Evolutionary conservation across 2,888 invertebrate genomes (phyloP).

Genomic region (Eupithecia insigniata): DNA sequence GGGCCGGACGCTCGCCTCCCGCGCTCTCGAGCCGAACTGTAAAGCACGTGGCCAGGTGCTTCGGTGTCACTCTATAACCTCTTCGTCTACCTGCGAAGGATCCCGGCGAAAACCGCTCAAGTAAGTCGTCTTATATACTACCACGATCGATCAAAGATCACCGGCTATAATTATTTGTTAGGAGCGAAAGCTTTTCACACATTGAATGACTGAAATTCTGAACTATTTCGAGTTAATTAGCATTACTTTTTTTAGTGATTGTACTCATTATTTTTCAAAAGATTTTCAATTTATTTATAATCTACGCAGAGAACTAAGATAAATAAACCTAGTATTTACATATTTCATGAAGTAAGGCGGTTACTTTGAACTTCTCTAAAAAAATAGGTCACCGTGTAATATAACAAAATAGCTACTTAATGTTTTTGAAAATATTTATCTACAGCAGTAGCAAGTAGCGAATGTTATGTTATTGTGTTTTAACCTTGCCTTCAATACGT

Average conservation of each 20-base stretch:
- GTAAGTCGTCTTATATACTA: slow-evolving; percentile 28
- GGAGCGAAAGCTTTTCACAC: slow-evolving; percentile 30
- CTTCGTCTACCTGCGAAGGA: slow-evolving; percentile 39
- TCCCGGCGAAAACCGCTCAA: slow-evolving; percentile 12
- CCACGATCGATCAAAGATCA: neutral
- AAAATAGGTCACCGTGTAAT: slow-evolving; percentile 7
- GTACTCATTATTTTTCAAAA: neutral
- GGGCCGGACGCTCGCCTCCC: slow-evolving; percentile 59
- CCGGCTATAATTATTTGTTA: neutral
- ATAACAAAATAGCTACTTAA: neutral
- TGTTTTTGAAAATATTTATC: neutral
- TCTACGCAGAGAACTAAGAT: neutral
- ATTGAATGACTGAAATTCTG: neutral
- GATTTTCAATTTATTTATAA: neutral
- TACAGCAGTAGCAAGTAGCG: neutral
- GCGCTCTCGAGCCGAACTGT: slow-evolving; percentile 54
- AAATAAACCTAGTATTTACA: no score
- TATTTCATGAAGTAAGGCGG: neutral
- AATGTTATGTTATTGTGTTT: neutral
- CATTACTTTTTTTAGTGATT: neutral
- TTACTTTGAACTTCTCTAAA: neutral
- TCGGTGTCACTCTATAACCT: slow-evolving; percentile 65
- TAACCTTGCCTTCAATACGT: neutral
- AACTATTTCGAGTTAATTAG: slow-evolving; percentile 4
- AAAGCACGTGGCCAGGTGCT: slow-evolving; percentile 74